Percentiles rank a stretch among this genome's conserved stretches.
phyloP scores from a whole-genome alignment of 37 sponge, comb jelly and placozoan genomes.

The Chondrilla cf. caribensis region DNA sequence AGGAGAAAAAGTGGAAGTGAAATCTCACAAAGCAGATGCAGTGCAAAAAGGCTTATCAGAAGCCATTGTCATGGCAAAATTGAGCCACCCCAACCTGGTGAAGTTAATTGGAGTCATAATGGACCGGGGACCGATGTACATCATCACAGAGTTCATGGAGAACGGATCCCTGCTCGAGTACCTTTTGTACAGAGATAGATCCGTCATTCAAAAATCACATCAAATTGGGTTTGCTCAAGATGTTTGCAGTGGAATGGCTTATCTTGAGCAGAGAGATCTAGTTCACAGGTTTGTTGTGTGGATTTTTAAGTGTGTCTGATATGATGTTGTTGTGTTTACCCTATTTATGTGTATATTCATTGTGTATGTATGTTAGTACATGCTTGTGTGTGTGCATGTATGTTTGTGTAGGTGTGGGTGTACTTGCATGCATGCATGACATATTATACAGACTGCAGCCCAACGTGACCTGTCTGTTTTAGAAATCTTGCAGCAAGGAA shows the following conservation, averaged over 20 bases:
- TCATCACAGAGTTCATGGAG: conserved; percentile 96
- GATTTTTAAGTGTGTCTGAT: too few relatives aligned
- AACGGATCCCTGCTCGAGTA: conserved; percentile 94
- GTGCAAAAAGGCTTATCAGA: conserved; percentile 53
- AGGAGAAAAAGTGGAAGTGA: conserved; percentile 60
- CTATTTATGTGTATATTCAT: too few relatives aligned
- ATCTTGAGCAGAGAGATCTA: conserved; percentile 77
- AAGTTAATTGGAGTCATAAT: conserved; percentile 82
- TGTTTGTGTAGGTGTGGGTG: too few relatives aligned
- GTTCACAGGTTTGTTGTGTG: conserved; percentile 66
- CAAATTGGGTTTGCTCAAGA: conserved; percentile 75
- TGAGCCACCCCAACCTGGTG: conserved; percentile 89
- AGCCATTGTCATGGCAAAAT: conserved; percentile 54
- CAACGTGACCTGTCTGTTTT: not conserved
- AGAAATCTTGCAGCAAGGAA: conserved; percentile 90
- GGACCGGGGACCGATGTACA: conserved; percentile 68
- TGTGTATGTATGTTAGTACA: not conserved
- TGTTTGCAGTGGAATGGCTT: conserved; percentile 86
- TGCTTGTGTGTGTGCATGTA: not conserved
- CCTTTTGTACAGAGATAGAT: conserved; percentile 69
- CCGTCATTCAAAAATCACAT: conserved; percentile 78
- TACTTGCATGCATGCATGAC: too few relatives aligned
- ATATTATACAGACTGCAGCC: too few relatives aligned
- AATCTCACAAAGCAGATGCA: conserved; percentile 45
- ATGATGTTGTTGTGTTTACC: too few relatives aligned